phyloP scores from a whole-genome alignment of 2,113 vertebrate genomes.

The Burhinus bistriatus region DNA sequence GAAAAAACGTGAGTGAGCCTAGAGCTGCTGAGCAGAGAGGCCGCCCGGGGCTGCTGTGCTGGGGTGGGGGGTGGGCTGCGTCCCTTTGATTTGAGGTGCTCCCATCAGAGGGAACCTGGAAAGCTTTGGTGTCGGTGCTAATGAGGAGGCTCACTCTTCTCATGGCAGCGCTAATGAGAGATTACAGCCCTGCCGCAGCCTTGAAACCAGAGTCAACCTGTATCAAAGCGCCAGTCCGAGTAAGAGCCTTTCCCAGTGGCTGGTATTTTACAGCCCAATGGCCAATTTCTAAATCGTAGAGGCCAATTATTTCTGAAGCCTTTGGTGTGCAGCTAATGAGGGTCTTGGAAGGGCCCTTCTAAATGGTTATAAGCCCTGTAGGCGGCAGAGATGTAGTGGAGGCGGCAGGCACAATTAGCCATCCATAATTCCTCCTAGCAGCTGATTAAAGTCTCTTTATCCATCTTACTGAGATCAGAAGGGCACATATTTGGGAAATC shows the following conservation, averaged over 20 bases:
- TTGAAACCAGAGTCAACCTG: conserved; percentile 19
- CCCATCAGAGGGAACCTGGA: background rate
- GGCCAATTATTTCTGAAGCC: conserved; percentile 65
- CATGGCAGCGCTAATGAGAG: background rate
- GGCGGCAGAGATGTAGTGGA: conserved; percentile 58
- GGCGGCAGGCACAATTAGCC: conserved; percentile 73
- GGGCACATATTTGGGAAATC: conserved; percentile 42
- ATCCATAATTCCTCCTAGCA: conserved; percentile 64
- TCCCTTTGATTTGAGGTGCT: background rate
- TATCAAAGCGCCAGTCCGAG: conserved; percentile 59
- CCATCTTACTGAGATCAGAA: conserved; percentile 39
- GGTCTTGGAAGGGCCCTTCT: conserved; percentile 9
- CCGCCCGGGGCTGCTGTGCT: fast-evolving
- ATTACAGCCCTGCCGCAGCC: conserved; percentile 21
- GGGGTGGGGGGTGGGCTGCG: background rate
- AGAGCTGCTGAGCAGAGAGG: background rate
- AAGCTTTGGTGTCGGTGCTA: background rate
- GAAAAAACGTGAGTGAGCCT: fast-evolving
- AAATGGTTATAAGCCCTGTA: background rate
- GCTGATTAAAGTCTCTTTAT: conserved; percentile 68
- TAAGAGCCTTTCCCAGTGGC: conserved; percentile 65
- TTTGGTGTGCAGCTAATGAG: conserved; percentile 74
- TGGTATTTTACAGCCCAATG: conserved; percentile 77
- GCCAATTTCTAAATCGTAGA: conserved; percentile 73
- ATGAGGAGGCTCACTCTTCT: background rate